Conservation (phyloP, 2,888 invertebrate genomes). For the Furcula furcula region DNA sequence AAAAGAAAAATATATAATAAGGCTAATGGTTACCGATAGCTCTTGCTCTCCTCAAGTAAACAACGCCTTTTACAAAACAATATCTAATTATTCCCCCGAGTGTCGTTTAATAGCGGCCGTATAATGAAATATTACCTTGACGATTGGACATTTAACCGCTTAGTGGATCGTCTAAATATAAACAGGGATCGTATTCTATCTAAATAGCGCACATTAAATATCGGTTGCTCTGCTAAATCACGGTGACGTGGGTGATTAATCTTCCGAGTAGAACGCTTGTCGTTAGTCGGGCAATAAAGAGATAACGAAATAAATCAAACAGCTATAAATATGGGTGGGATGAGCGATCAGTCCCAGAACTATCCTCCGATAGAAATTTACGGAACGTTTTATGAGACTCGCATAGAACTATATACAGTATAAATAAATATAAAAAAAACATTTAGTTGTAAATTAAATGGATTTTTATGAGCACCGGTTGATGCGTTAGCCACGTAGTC, state of each 20-base stretch:
- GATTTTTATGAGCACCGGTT: constrained; percentile 54
- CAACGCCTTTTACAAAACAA: constrained; percentile 29
- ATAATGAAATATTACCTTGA: constrained; percentile 50
- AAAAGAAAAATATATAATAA: too few species aligned
- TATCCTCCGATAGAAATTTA: constrained; percentile 69
- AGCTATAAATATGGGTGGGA: constrained; percentile 72
- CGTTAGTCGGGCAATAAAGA: constrained; percentile 78
- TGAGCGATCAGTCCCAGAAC: constrained; percentile 75
- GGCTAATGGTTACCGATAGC: too few species aligned
- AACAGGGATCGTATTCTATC: constrained; percentile 67
- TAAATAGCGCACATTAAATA: constrained; percentile 77
- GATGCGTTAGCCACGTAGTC: constrained; percentile 15
- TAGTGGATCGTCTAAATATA: constrained; percentile 68
- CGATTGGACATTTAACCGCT: constrained; percentile 64
- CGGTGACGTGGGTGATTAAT: constrained; percentile 78
- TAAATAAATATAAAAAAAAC: constrained; percentile 71
- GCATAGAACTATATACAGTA: constrained; percentile 59
- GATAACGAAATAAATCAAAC: constrained; percentile 81
- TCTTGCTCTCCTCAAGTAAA: constrained; percentile 26
- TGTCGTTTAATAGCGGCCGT: constrained; percentile 30
- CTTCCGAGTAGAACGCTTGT: constrained; percentile 76
- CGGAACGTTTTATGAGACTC: constrained; percentile 67
- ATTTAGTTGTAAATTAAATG: constrained; percentile 69
- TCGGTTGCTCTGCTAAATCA: constrained; percentile 80
- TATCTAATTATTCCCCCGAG: constrained; percentile 38